Evolutionary conservation across 2,888 invertebrate species (phyloP).

Genomic region (Criorhina ranunculi): DNA sequence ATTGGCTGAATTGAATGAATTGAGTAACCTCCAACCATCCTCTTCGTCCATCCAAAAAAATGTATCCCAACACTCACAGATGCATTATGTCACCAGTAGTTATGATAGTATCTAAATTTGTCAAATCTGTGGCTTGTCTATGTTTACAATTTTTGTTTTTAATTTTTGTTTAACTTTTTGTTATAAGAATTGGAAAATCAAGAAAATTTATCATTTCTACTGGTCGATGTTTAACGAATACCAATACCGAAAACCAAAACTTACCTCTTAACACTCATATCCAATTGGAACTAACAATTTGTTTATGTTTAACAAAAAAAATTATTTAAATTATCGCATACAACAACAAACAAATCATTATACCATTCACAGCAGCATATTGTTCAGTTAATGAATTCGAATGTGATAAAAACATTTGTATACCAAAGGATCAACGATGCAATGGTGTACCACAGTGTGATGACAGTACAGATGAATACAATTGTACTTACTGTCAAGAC

Average conservation of each 20-base stretch:
- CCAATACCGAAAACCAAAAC: slow-evolving; percentile 42
- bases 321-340: slow-evolving; percentile 24
- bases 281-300: slow-evolving; percentile 47
- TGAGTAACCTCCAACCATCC: neutral
- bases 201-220: slow-evolving; percentile 73
- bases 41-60: neutral
- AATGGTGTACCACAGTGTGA: slow-evolving; percentile 85
- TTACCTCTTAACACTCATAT: slow-evolving; percentile 5
- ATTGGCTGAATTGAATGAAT: slow-evolving; percentile 47
- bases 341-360: slow-evolving; percentile 62
- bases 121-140: slow-evolving; percentile 38
- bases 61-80: slow-evolving; percentile 3
- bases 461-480: slow-evolving; percentile 86
- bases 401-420: slow-evolving; percentile 88
- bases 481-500: slow-evolving; percentile 84
- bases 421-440: slow-evolving; percentile 86
- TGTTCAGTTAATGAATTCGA: slow-evolving; percentile 85
- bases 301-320: slow-evolving; percentile 11
- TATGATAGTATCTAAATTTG: slow-evolving; percentile 63
- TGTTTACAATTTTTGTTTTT: slow-evolving; percentile 47
- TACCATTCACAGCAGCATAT: slow-evolving; percentile 81
- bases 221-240: slow-evolving; percentile 71
- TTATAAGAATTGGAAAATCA: slow-evolving; percentile 16
- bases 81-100: slow-evolving; percentile 67
- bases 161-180: slow-evolving; percentile 32